phyloP scores from a whole-genome alignment of 2,888 invertebrate genomes.

The Agrochola circellaris region DNA sequence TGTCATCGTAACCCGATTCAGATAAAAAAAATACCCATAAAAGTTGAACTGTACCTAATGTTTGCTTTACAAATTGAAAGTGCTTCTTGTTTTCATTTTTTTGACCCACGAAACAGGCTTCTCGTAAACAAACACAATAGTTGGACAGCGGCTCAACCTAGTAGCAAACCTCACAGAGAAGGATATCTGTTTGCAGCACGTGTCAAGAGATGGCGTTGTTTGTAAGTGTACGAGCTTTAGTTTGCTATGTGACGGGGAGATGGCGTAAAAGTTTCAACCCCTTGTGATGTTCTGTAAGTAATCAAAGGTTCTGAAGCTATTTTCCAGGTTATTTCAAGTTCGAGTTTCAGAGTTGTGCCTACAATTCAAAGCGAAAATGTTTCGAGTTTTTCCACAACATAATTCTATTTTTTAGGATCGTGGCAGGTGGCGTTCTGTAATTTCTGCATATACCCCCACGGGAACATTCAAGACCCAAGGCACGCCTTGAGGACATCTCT shows the following conservation, averaged over 20 bases:
- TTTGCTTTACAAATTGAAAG: slow-evolving; percentile 4
- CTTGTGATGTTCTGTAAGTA: background rate
- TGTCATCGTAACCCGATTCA: background rate
- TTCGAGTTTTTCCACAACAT: no score
- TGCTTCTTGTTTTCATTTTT: background rate
- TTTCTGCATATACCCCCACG: no score
- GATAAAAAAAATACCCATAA: background rate
- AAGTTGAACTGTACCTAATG: background rate
- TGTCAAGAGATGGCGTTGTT: slow-evolving; percentile 20
- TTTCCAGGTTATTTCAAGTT: background rate
- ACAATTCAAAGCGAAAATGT: no score
- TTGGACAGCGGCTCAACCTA: background rate
- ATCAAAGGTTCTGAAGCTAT: background rate
- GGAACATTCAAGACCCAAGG: no score
- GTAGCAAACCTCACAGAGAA: background rate
- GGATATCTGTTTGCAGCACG: background rate
- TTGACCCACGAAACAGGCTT: background rate
- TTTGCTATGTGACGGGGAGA: background rate
- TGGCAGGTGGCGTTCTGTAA: no score
- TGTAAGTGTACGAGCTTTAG: background rate
- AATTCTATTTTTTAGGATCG: no score
- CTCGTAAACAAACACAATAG: background rate
- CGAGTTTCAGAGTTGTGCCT: no score
- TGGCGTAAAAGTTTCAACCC: background rate
- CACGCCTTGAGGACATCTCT: no score